These are phyloP conservation scores for Drepana falcataria DNA, from an alignment of 2,888 invertebrate genomes.

Conservation along the genomic window DNA sequence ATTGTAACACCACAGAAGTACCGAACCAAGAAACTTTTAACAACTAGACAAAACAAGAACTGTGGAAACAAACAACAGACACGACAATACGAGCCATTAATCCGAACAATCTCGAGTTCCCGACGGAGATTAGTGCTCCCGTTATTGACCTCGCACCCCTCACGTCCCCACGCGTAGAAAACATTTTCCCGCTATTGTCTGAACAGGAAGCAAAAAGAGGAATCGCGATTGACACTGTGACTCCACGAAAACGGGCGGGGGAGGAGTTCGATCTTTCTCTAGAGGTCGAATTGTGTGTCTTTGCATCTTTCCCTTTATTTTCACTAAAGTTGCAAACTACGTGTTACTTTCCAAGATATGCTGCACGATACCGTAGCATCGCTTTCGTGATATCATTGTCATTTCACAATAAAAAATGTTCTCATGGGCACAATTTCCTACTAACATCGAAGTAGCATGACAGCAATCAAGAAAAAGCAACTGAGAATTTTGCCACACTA, in stretches of 20 bases:
- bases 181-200: constrained; percentile 72
- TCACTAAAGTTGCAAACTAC: constrained; percentile 39
- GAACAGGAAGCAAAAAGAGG: constrained; percentile 61
- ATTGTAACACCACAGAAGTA: constrained; percentile 33
- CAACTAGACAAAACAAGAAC: constrained; percentile 53
- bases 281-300: constrained; percentile 25
- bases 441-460: constrained; percentile 37
- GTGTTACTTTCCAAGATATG: constrained; percentile 21
- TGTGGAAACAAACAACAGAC: constrained; percentile 65
- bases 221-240: constrained; percentile 64
- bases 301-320: constrained; percentile 46
- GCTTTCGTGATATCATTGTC: constrained; percentile 32
- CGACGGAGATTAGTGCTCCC: constrained; percentile 71
- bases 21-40: constrained; percentile 52
- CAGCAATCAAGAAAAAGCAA: constrained; percentile 26
- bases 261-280: constrained; percentile 21
- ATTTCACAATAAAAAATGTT: constrained; percentile 46
- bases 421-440: constrained; percentile 51
- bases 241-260: constrained; percentile 25
- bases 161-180: constrained; percentile 57
- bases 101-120: constrained; percentile 69
- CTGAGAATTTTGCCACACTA: constrained; percentile 10
- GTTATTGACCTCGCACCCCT: constrained; percentile 59
- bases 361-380: constrained; percentile 27
- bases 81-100: constrained; percentile 73